phyloP scores from a whole-genome alignment of 2,797 vertebrate genomes.

The Lacerta bilineata region DNA sequence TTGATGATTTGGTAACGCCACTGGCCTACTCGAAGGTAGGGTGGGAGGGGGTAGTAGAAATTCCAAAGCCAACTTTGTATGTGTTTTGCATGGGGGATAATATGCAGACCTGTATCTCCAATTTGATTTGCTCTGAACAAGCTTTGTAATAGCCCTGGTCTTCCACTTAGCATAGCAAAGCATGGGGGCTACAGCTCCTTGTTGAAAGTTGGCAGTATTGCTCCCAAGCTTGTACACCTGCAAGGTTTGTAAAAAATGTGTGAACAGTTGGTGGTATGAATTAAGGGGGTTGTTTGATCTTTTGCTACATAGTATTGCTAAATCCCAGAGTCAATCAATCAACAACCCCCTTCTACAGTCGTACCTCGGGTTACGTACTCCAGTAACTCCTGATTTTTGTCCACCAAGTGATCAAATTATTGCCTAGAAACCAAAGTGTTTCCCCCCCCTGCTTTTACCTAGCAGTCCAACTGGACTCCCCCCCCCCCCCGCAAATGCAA shows the following conservation, averaged over 20 bases:
- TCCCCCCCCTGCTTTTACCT: not conserved
- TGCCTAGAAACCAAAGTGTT: not conserved
- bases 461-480: not conserved
- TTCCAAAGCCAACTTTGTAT: not conserved
- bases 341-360: not conserved
- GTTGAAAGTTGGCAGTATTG: not conserved
- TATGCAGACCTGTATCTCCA: not conserved
- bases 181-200: not conserved
- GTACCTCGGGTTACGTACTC: too few relatives aligned
- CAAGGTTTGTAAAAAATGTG: not conserved
- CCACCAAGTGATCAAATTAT: not conserved
- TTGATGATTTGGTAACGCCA: not conserved
- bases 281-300: not conserved
- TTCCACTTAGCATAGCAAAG: not conserved
- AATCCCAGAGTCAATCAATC: not conserved
- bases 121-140: slow-evolving; percentile 12
- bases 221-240: not conserved
- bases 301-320: not conserved
- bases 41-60: not conserved
- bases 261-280: not conserved
- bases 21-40: not conserved
- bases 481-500: too few relatives aligned
- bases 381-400: not conserved
- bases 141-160: not conserved
- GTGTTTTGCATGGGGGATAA: not conserved